Percentiles rank a stretch among this genome's conserved stretches.
phyloP scores from a whole-genome alignment of 2,888 invertebrate species.

The Zygogramma bicolorata region DNA sequence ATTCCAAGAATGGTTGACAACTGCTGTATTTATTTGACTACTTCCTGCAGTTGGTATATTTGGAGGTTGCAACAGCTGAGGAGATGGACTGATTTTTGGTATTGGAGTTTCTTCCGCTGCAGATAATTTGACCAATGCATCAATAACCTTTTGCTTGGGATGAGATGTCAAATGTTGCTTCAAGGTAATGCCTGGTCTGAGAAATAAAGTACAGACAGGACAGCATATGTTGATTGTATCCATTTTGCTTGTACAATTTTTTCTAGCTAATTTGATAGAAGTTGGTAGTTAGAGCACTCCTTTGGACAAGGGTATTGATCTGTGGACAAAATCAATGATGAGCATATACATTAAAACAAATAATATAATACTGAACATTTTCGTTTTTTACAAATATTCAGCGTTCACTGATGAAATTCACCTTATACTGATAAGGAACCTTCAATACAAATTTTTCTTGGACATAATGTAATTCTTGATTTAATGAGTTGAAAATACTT shows the following conservation, averaged over 20 bases:
- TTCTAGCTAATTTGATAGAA: conserved; percentile 30
- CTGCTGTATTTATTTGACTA: conserved; percentile 44
- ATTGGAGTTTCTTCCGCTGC: conserved; percentile 44
- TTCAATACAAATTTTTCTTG: neutral
- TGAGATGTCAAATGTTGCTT: conserved; percentile 87
- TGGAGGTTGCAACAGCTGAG: conserved; percentile 15
- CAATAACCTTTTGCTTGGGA: conserved; percentile 90
- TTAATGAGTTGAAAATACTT: too few relatives aligned
- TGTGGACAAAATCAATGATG: conserved; percentile 60
- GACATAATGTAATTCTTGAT: too few relatives aligned
- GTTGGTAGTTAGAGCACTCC: conserved; percentile 45
- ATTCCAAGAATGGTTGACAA: conserved; percentile 62
- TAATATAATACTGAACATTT: neutral
- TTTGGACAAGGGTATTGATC: conserved; percentile 57
- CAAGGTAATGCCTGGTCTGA: conserved; percentile 85
- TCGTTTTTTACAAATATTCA: neutral
- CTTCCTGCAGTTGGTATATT: conserved; percentile 30
- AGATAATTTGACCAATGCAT: conserved; percentile 72
- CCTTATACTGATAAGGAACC: neutral
- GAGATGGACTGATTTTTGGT: conserved; percentile 36
- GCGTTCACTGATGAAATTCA: neutral
- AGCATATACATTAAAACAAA: conserved; percentile 21
- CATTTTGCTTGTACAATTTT: conserved; percentile 50
- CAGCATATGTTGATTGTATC: conserved; percentile 70
- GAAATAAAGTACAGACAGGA: conserved; percentile 87